Evolutionary conservation across 2,797 vertebrate species (phyloP), one percentile per base, ranked within the genome.

Genomic region (Chiroxiphia lanceolata): DNA sequence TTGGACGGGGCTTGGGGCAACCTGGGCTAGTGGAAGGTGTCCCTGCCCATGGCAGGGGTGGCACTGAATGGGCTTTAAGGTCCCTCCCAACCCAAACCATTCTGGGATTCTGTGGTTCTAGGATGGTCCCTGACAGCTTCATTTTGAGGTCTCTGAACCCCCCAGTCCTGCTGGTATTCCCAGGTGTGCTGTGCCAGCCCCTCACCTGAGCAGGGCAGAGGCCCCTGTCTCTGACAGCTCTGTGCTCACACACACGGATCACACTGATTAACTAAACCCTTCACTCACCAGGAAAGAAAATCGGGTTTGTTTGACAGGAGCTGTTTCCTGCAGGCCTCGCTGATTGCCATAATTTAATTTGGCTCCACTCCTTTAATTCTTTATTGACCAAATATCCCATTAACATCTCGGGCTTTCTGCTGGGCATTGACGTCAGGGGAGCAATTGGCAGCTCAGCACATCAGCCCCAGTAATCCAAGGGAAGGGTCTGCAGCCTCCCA

Each of bases 401-500:
- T 48, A 15, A 25, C n/a, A 12, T 36, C 86, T 69, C 2, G 40
- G 59, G 51, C 33, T 8, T 26, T 89, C n/a, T 65, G 87, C 87
- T 23, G 88, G 78, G 59, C 79, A 64, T 38, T 92, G 93, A 80
- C 79, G 85, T 80, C 88, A 78, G 90, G 90, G 75, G 11, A 13
- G 13, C 63, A 25, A 15, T 6, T 31, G 69, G 69, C 48, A 63
- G 69, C 47, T 72, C 33, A 13, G 74, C 74, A 5, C 88, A 63
- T 36, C 75, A 21, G 31, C 59, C 27, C 59, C 36, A 29, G 26
- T 13, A 21, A 31, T 27, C 26, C 38, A 21, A 60, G 27, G 72
- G 80, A 19, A 71, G n/a, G 0, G 1, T 31, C 74, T 31, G 65
- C 85, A 31, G 69, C 4, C 25, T 44, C 40, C 0, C 18, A 2